Conservation (phyloP, 2,113 vertebrate species). For the human (Homo sapiens) region GRCh38 chr2:17722001-17722500, state of each 20-base stretch:
- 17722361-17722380: background rate
- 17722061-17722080: background rate
- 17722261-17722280: background rate
- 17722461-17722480: background rate
- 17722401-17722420: background rate
- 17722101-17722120: background rate
- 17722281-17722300: background rate
- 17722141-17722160: background rate
- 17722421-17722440: background rate
- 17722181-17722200: background rate
- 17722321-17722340: background rate
- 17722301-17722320: background rate
- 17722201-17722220: background rate
- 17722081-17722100: background rate
- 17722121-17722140: background rate
- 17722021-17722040: background rate
- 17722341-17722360: background rate
- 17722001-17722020: background rate
- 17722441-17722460: background rate
- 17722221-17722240: background rate
- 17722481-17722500: background rate
- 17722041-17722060: background rate
- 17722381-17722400: background rate
- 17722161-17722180: background rate
- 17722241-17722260: background rate